Evolutionary conservation across 2,797 vertebrate species (phyloP).

Genomic region (Benthosema pterotum): DNA sequence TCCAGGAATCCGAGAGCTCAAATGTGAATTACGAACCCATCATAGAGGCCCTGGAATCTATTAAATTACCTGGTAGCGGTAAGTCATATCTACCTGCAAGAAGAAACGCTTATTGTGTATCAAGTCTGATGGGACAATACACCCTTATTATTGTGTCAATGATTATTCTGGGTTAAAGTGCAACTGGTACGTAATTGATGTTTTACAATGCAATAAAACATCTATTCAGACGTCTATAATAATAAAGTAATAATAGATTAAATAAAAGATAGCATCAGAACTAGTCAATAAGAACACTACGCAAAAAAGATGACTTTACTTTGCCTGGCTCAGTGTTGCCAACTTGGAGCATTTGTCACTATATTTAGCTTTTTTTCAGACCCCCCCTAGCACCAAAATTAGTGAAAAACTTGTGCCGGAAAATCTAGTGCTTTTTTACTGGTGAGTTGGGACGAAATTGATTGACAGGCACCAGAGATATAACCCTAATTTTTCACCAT

Average conservation of each 20-base stretch:
- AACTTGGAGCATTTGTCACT: too few relatives aligned
- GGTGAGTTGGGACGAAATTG: too few relatives aligned
- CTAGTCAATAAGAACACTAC: conserved; percentile 6
- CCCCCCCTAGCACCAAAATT: too few relatives aligned
- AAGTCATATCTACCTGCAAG: conserved; percentile 25
- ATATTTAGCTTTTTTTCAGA: too few relatives aligned
- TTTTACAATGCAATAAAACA: conserved; percentile 29
- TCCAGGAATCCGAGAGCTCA: conserved; percentile 54
- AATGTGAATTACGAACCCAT: conserved; percentile 64
- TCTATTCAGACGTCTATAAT: background rate
- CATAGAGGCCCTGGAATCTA: conserved; percentile 52
- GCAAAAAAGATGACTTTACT: background rate
- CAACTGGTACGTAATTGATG: conserved; percentile 9
- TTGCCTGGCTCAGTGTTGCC: too few relatives aligned
- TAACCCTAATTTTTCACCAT: too few relatives aligned
- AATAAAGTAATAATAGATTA: background rate
- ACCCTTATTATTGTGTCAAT: background rate
- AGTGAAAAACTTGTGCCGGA: too few relatives aligned
- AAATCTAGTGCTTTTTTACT: too few relatives aligned
- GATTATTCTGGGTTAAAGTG: conserved; percentile 32
- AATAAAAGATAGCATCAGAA: background rate
- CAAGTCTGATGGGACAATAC: background rate
- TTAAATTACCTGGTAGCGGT: conserved; percentile 59
- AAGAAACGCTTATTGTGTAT: background rate
- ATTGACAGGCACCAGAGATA: too few relatives aligned